Percentiles rank a stretch among this genome's conserved stretches.
phyloP scores from a whole-genome alignment of 2,113 vertebrate species.

The Corythaeola cristata region DNA sequence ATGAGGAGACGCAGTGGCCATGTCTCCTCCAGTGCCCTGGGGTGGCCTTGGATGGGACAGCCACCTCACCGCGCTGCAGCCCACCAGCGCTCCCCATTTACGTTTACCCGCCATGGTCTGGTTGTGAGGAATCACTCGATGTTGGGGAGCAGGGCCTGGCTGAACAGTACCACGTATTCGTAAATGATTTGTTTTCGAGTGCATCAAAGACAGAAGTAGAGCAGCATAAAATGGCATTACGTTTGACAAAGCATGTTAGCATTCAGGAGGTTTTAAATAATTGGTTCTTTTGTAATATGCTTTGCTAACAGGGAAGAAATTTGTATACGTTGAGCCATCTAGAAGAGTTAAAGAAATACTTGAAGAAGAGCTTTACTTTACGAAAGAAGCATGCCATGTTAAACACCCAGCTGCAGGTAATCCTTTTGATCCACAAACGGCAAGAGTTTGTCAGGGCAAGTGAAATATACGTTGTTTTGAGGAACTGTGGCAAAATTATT shows the following conservation, averaged over 20 bases:
- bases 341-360: slow-evolving; percentile 78
- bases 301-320: slow-evolving; percentile 66
- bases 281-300: neutral
- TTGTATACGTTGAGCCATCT: slow-evolving; percentile 68
- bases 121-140: rapidly evolving
- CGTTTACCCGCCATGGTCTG: rapidly evolving
- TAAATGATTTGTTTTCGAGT: neutral
- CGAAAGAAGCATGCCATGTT: slow-evolving; percentile 59
- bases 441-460: neutral
- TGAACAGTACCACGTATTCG: rapidly evolving
- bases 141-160: neutral
- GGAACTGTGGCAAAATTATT: neutral
- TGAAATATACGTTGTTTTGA: neutral
- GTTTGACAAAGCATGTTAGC: rapidly evolving
- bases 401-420: slow-evolving; percentile 75
- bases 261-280: neutral
- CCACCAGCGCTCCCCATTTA: rapidly evolving
- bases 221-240: neutral
- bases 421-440: neutral
- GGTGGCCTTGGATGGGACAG: neutral
- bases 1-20: rapidly evolving
- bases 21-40: too few species aligned
- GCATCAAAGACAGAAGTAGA: neutral
- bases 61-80: rapidly evolving
- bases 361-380: slow-evolving; percentile 74